These are phyloP conservation scores for Tinamus major DNA, from an alignment of 2,797 vertebrate genomes.

Conservation along the genomic window DNA sequence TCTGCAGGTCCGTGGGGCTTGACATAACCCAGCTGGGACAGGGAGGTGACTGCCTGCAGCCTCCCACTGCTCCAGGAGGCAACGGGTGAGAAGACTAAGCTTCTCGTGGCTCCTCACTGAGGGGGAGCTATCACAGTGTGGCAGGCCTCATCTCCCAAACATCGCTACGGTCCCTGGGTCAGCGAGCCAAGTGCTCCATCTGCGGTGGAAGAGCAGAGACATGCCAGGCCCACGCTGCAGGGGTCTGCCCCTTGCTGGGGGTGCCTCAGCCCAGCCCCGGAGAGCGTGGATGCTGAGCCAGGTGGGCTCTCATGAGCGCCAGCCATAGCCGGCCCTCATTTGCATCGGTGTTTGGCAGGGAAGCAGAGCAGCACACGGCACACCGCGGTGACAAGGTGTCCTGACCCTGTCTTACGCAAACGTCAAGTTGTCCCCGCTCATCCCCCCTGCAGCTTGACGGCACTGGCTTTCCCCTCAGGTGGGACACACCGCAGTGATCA, in stretches of 20 bases:
- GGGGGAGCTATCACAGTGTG: background rate
- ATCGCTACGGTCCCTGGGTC: accelerated
- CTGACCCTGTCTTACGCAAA: conserved; percentile 33
- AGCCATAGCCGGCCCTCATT: background rate
- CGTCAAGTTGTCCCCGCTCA: conserved; percentile 15
- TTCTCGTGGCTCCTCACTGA: background rate
- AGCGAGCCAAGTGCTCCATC: background rate
- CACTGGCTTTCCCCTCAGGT: background rate
- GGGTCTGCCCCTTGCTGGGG: background rate
- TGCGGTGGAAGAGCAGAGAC: background rate
- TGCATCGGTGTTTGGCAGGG: background rate
- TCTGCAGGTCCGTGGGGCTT: background rate
- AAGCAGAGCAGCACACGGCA: background rate
- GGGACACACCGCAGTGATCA: background rate
- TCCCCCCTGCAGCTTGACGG: background rate
- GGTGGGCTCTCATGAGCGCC: conserved; percentile 25
- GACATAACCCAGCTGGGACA: background rate
- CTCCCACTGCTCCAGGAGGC: background rate
- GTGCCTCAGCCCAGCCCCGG: background rate
- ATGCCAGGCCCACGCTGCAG: accelerated
- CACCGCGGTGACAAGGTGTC: background rate
- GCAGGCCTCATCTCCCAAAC: background rate
- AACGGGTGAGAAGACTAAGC: background rate
- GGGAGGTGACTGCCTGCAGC: background rate
- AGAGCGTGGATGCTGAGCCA: background rate